phyloP scores from a whole-genome alignment of 2,888 invertebrate species.

The Ectropis crepuscularia region DNA sequence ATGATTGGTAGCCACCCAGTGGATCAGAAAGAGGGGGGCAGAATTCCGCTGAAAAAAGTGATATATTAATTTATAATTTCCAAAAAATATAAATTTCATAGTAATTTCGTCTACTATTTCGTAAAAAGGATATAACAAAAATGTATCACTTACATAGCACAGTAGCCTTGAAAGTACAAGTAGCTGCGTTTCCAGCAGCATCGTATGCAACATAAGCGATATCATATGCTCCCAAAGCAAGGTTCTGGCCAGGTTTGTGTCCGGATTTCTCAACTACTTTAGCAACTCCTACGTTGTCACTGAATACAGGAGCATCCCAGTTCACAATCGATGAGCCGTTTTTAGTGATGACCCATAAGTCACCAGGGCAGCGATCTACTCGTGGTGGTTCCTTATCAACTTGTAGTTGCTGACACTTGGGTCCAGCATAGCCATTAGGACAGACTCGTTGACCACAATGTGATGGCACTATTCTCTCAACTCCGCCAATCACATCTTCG shows the following conservation, averaged over 20 bases:
- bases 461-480: conserved; percentile 95
- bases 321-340: conserved; percentile 95
- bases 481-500: conserved; percentile 94
- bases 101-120: too few species aligned
- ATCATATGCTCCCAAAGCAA: conserved; percentile 96
- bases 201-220: conserved; percentile 97
- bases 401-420: conserved; percentile 93
- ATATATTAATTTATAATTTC: too few species aligned
- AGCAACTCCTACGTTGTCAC: conserved; percentile 93
- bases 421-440: conserved; percentile 93
- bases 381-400: conserved; percentile 94
- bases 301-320: conserved; percentile 97
- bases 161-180: conserved; percentile 96
- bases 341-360: conserved; percentile 96
- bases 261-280: conserved; percentile 93
- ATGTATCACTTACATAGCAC: conserved; percentile 89
- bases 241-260: conserved; percentile 93
- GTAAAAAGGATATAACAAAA: background rate
- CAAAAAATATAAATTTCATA: too few species aligned
- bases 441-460: conserved; percentile 96
- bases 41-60: conserved; percentile 89
- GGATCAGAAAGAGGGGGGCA: conserved; percentile 96
- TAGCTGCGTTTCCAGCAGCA: conserved; percentile 95
- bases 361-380: conserved; percentile 96
- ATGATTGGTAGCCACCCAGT: conserved; percentile 95